A percentile compares a stretch with the other conserved stretches of the same genome.
Evolutionary conservation across 2,797 vertebrate species (phyloP).

Genomic region (Ataeniobius toweri): DNA sequence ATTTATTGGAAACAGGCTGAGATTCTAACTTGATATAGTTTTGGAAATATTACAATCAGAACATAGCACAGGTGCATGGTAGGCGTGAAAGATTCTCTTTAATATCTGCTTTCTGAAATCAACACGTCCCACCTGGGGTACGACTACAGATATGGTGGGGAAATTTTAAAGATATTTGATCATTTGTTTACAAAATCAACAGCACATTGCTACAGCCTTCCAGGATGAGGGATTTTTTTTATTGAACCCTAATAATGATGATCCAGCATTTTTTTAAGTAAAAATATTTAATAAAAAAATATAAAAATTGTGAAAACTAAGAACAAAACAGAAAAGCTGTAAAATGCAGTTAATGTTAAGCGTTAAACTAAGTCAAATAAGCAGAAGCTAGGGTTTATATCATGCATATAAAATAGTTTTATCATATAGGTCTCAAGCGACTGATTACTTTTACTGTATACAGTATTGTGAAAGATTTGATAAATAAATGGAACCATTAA

Average conservation of each 20-base stretch:
- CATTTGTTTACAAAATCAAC: not conserved
- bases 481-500: not conserved
- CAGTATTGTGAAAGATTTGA: not conserved
- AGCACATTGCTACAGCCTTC: constrained; percentile 2
- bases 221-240: not conserved
- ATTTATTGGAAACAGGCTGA: not conserved
- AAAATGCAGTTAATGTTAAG: not conserved
- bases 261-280: not conserved
- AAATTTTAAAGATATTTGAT: not conserved
- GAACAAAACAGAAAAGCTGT: not conserved
- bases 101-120: not conserved
- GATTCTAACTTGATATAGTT: not conserved
- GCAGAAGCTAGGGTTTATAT: not conserved
- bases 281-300: not conserved
- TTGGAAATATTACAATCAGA: not conserved
- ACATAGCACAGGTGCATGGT: not conserved
- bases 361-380: not conserved
- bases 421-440: not conserved
- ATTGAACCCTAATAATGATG: not conserved
- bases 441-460: not conserved
- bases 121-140: not conserved
- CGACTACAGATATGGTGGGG: not conserved
- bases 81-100: not conserved
- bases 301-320: not conserved
- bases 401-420: not conserved